Conservation (phyloP, 2,113 vertebrate genomes). For the Cavia porcellus region DNA sequence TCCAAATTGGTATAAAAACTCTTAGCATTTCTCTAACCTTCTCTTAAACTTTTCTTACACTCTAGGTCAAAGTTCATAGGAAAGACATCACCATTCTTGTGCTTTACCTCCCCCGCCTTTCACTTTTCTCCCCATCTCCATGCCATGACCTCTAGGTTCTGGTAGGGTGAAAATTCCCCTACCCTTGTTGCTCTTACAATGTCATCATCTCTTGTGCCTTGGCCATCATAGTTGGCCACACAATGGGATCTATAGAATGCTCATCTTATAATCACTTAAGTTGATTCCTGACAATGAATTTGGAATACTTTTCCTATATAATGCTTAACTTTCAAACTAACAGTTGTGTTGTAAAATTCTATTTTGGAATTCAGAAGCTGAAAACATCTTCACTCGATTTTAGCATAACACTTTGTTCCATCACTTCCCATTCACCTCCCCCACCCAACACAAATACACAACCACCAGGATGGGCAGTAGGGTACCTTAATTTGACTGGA, state of each 20-base stretch:
- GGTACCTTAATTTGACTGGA: neutral
- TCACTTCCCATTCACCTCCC: neutral
- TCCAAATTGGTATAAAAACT: neutral
- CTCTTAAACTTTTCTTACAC: neutral
- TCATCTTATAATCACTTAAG: neutral
- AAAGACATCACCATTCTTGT: neutral
- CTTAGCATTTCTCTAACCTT: neutral
- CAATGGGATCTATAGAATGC: neutral
- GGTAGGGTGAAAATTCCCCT: neutral
- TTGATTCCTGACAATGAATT: neutral
- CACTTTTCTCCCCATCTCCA: neutral
- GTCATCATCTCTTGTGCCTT: neutral
- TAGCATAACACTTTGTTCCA: neutral
- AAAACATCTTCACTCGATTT: neutral
- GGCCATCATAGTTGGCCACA: neutral
- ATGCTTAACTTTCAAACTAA: neutral
- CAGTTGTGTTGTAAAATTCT: neutral
- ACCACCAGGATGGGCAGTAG: neutral
- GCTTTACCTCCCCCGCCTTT: neutral
- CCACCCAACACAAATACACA: neutral
- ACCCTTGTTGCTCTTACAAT: neutral
- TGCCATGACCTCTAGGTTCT: rapidly evolving
- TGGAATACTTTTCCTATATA: neutral
- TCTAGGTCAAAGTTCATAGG: neutral
- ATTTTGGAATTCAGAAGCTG: neutral